phyloP scores from a whole-genome alignment of 2,113 vertebrate species.

The Calonectris borealis region DNA sequence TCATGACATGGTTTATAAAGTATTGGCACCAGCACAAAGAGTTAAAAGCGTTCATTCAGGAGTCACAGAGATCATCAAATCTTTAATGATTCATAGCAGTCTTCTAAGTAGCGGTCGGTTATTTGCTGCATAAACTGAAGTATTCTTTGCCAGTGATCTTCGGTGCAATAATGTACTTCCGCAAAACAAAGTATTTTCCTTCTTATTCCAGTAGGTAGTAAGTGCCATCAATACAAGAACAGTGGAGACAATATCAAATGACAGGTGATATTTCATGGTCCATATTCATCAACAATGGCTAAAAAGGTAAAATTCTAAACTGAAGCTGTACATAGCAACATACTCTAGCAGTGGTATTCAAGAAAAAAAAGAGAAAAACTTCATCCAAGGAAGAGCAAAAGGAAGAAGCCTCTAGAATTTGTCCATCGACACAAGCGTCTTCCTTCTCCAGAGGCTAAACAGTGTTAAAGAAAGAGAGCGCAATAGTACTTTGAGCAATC shows the following conservation, averaged over 20 bases:
- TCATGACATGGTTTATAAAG: neutral
- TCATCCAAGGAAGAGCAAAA: neutral
- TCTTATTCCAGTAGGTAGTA: neutral
- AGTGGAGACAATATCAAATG: neutral
- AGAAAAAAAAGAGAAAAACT: neutral
- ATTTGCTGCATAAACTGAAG: neutral
- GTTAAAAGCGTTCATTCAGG: slow-evolving; percentile 1
- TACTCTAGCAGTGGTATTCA: neutral
- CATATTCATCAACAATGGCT: neutral
- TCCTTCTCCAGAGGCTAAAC: neutral
- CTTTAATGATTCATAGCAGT: neutral
- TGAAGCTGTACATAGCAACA: neutral
- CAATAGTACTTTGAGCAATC: neutral
- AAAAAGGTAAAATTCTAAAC: neutral
- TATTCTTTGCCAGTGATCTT: neutral
- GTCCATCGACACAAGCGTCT: neutral
- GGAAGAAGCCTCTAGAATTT: neutral
- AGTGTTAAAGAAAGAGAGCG: neutral
- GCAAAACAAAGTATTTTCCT: neutral
- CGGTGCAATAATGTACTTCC: neutral
- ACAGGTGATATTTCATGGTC: neutral
- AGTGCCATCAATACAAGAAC: neutral
- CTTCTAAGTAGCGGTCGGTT: neutral
- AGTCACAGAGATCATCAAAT: neutral
- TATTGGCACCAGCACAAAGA: slow-evolving; percentile 30